A percentile compares a stretch with the other conserved stretches of the same genome.
These are phyloP conservation scores for Polypterus bichir DNA, from an alignment of 2,113 vertebrate species.

Conservation along the genomic window DNA sequence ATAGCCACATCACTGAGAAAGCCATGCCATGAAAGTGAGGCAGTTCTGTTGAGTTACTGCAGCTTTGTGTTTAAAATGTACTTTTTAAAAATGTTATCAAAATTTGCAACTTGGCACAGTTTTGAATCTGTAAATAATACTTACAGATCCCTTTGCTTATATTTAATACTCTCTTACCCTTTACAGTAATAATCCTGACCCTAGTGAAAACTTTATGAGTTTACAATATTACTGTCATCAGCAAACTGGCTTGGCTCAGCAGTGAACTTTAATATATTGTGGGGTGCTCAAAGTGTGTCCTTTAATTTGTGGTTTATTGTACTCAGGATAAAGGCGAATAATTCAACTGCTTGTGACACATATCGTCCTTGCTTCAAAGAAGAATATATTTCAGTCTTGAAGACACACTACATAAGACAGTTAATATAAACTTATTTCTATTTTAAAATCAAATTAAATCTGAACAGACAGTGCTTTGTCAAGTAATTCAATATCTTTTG, in stretches of 20 bases:
- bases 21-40: too few relatives aligned
- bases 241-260: neutral
- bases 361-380: slow-evolving; percentile 5
- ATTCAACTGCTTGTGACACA: slow-evolving; percentile 6
- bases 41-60: too few relatives aligned
- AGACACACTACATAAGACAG: slow-evolving; percentile 1
- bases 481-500: too few relatives aligned
- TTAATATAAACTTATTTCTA: neutral
- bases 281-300: neutral
- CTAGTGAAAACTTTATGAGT: neutral
- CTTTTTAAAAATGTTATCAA: too few relatives aligned
- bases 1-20: too few relatives aligned
- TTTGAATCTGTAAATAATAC: too few relatives aligned
- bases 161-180: neutral
- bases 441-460: slow-evolving; percentile 4
- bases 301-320: neutral
- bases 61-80: too few relatives aligned
- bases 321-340: neutral
- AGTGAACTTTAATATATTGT: neutral
- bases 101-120: too few relatives aligned
- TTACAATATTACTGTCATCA: neutral
- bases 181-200: neutral
- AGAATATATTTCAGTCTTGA: slow-evolving; percentile 9
- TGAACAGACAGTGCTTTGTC: neutral
- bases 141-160: too few relatives aligned